phyloP scores from a whole-genome alignment of 1,140 invertebrate species.

The Habropoda laboriosa region DNA sequence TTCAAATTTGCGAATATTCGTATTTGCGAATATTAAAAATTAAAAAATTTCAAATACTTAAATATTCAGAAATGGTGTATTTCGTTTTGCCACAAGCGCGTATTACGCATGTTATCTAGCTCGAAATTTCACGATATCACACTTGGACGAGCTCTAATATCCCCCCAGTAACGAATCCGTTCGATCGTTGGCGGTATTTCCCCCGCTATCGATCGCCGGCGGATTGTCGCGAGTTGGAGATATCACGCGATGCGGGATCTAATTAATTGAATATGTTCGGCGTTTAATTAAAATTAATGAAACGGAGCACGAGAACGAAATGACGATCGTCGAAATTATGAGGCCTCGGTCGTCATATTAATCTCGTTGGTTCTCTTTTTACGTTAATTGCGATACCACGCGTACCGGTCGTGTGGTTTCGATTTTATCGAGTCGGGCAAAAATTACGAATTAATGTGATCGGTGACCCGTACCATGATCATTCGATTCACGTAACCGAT shows the following conservation, averaged over 20 bases:
- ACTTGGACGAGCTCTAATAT: neutral
- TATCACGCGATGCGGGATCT: neutral
- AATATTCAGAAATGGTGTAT: no score
- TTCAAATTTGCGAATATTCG: no score
- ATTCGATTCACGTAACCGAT: neutral
- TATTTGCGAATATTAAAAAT: no score
- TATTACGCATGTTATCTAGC: neutral
- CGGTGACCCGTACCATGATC: neutral
- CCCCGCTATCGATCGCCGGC: neutral
- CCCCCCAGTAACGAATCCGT: neutral
- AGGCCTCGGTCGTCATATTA: constrained; percentile 7
- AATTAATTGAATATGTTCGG: constrained; percentile 37
- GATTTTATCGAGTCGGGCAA: neutral
- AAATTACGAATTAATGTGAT: neutral
- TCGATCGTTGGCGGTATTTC: neutral
- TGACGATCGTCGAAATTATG: constrained; percentile 4
- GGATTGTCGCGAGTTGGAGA: neutral
- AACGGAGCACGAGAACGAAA: neutral
- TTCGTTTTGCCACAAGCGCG: no score
- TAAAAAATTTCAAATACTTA: no score
- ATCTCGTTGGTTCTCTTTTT: constrained; percentile 4
- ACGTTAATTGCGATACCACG: neutral
- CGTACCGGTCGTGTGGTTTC: neutral
- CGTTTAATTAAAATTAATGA: constrained; percentile 47
- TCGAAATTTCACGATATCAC: constrained; percentile 20